Evolutionary conservation across 2,888 invertebrate genomes (phyloP).

Genomic region (Cryptops parisi): DNA sequence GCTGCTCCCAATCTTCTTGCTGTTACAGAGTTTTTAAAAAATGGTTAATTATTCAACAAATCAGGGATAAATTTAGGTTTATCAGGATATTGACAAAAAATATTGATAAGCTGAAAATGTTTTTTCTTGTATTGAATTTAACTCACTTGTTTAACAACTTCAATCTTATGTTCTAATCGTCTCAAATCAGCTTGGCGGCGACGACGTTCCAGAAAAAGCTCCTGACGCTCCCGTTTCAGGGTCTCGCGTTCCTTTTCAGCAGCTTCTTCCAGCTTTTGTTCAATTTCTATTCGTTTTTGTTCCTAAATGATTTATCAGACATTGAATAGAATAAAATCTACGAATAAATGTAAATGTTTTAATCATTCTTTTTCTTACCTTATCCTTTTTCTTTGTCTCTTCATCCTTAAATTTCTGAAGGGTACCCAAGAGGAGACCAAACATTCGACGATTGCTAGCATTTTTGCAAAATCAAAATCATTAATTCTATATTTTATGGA

Average conservation of each 20-base stretch:
- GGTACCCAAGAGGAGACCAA: conserved; percentile 87
- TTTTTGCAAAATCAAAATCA: neutral
- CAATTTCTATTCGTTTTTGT: conserved; percentile 71
- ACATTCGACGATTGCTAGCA: conserved; percentile 82
- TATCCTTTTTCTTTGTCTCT: conserved; percentile 68
- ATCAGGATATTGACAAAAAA: neutral
- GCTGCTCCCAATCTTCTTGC: conserved; percentile 66
- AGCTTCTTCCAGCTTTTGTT: conserved; percentile 84
- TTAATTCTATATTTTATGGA: neutral
- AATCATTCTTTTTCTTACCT: conserved; percentile 12
- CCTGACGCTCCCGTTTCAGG: conserved; percentile 63
- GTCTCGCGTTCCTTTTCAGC: conserved; percentile 74
- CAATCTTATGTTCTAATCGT: conserved; percentile 78
- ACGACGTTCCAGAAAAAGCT: conserved; percentile 68
- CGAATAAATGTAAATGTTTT: neutral
- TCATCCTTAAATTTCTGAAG: conserved; percentile 90
- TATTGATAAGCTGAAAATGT: neutral
- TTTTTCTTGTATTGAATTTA: neutral
- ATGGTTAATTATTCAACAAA: no score
- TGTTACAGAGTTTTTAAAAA: conserved; percentile 24
- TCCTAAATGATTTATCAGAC: no score
- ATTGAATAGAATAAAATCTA: no score
- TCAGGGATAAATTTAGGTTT: no score
- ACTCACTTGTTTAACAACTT: conserved; percentile 62
- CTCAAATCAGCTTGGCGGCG: conserved; percentile 77